Evolutionary conservation across 2,113 vertebrate genomes (phyloP), one percentile per base, ranked within the genome.

Genomic region (Sander vitreus): DNA sequence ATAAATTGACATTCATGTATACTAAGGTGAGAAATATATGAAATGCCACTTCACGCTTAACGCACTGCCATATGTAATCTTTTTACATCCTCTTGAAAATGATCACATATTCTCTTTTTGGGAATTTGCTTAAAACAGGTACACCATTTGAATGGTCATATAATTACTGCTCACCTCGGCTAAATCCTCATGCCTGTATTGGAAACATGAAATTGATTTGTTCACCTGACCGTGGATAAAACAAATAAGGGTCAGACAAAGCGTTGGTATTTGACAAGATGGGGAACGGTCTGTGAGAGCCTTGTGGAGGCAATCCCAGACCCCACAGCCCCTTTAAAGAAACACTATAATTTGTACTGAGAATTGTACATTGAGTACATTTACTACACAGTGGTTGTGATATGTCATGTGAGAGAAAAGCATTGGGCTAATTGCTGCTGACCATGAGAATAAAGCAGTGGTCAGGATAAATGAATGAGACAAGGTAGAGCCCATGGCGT

Each of bases 381-480:
- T 72, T 10, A 45, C 54, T 45, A 27, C 54, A 45, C 4, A 45
- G 14, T 54, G 60, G 27, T 18, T 71, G 47, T 63, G 59, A 78
- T 71, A 21, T 59, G 50, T 80, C 62, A 62, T 21, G 67, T 50
- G 53, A 60, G 50, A 23, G 39, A 85, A 57, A 79, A 51, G 51
- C 60, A 75, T 33, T 27, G 53, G 21, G 45, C 14, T 84, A 27
- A 78, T 82, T 84, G 63, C 73, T 79, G 80, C 76, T 86, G 88
- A 91, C 75, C 80, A 69, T n/a, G 25, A 76, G 63, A 85, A 65
- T 54, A 70, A 71, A 85, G 53, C 55, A n/a, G 58, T 25, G 64
- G 71, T 68, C 65, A 43, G 78, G 69, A 73, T 62, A 80, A 88
- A 76, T 81, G 72, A 86, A 75, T 15, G 9, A 68, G 80, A 85